Base-by-base conservation (phyloP, 2,797 vertebrate genomes). In the Brachyrhaphis roseni region DNA sequence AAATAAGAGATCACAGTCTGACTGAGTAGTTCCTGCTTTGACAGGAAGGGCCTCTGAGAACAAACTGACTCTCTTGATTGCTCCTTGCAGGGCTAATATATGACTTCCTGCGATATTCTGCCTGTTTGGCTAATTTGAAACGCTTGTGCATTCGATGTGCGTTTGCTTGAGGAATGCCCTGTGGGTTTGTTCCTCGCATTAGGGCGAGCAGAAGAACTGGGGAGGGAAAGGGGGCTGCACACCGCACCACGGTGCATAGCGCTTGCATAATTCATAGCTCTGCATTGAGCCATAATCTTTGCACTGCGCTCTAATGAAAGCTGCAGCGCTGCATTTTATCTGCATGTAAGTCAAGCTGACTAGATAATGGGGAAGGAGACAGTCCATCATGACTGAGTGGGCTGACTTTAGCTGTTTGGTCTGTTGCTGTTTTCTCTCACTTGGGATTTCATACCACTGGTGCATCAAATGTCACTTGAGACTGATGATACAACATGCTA, bases 181-280 rank as follows among this genome's bases (percentile, higher is more conserved):
- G 74, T 84, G 81, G 79, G 85, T 85, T 75, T 85, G 82, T 87
- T 87, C 78, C 59, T 78, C 68, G 68, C 86, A 87, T 92, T 80
- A 73, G 76, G 77, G 87, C 83, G 86, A 91, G 83, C 87, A 79
- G 80, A 78, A 76, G 78, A 86, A 84, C 74, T 80, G 77, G 46
- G n/a, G 41, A 28, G 72, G 36, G 28, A 45, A 66, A 45, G 8
- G 28, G 41, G 57, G 49, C 28, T 18, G 70, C 59, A 45, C 49
- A 5, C 46, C 28, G 47, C 64, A 80, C 68, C 77, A 79, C 39
- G 73, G 90, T 81, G 85, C 88, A 91, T 55, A 80, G 23, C 1
- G 57, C 86, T 91, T 96, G 91, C 89, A 95, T 95, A 94, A 95
- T 95, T 93, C 92, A 95, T 92, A 75, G 80, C 77, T 71, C 88